These are phyloP conservation scores for Zosterops japonicus DNA, from an alignment of 2,113 vertebrate species.

Conservation along the genomic window DNA sequence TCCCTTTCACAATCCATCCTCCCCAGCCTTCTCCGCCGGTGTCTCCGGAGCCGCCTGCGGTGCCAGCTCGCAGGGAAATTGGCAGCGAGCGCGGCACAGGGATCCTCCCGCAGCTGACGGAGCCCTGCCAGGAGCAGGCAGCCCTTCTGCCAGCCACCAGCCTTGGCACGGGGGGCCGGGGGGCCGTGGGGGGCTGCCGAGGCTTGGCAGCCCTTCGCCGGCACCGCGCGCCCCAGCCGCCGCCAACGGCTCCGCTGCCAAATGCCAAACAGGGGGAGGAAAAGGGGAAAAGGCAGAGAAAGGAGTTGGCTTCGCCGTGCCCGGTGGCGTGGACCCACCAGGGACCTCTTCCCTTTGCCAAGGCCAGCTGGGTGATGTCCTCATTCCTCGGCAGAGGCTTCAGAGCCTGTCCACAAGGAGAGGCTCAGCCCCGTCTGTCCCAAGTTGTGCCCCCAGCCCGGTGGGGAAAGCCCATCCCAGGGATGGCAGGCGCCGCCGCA, in stretches of 20 bases:
- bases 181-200: not conserved
- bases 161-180: constrained; percentile 50
- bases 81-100: constrained; percentile 63
- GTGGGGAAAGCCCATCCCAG: not conserved
- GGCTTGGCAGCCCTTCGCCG: constrained; percentile 38
- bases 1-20: constrained; percentile 40
- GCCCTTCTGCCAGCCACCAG: constrained; percentile 71
- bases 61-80: constrained; percentile 71
- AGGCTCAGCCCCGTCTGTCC: not conserved
- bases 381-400: not conserved
- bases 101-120: constrained; percentile 71
- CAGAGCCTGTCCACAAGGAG: rapidly evolving
- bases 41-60: constrained; percentile 67
- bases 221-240: not conserved
- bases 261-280: not conserved
- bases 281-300: not conserved
- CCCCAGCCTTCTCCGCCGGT: constrained; percentile 40
- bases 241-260: not conserved
- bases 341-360: not conserved
- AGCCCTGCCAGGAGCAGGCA: constrained; percentile 47
- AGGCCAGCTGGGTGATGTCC: not conserved
- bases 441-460: not conserved
- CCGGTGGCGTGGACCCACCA: not conserved
- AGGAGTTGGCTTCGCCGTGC: not conserved
- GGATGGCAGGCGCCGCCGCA: not conserved